Evolutionary conservation across 1,140 invertebrate species (phyloP).

Genomic region (Antheraea mylitta): DNA sequence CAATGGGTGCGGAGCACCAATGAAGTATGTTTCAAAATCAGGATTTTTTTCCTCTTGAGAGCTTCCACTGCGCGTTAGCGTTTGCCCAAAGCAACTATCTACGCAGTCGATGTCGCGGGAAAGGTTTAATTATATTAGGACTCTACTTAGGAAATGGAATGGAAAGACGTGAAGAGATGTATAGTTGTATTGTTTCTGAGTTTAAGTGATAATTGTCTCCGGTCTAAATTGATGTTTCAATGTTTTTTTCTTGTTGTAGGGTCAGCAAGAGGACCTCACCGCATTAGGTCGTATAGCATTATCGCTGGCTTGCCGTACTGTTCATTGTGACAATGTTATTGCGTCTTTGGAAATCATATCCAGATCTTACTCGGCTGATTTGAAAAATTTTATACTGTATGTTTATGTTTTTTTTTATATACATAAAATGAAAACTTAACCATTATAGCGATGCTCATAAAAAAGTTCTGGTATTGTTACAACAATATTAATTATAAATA

Average conservation of each 20-base stretch:
- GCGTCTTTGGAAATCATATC: constrained; percentile 94
- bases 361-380: constrained; percentile 93
- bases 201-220: too few relatives aligned
- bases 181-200: too few relatives aligned
- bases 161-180: too few relatives aligned
- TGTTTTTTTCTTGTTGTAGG: constrained; percentile 33
- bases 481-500: background rate
- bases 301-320: constrained; percentile 93
- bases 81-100: too few relatives aligned
- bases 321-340: constrained; percentile 91
- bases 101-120: too few relatives aligned
- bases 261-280: constrained; percentile 93
- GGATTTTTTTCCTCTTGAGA: too few relatives aligned
- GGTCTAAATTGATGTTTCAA: background rate
- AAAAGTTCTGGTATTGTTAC: background rate
- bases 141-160: too few relatives aligned
- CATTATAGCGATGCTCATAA: constrained; percentile 16
- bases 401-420: constrained; percentile 50
- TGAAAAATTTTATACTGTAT: constrained; percentile 96
- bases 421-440: background rate
- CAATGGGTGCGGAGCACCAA: too few relatives aligned
- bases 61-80: too few relatives aligned
- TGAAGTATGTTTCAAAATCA: too few relatives aligned
- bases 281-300: constrained; percentile 95
- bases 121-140: too few relatives aligned